phyloP scores from a whole-genome alignment of 2,113 vertebrate species.

The Rattus norvegicus region DNA sequence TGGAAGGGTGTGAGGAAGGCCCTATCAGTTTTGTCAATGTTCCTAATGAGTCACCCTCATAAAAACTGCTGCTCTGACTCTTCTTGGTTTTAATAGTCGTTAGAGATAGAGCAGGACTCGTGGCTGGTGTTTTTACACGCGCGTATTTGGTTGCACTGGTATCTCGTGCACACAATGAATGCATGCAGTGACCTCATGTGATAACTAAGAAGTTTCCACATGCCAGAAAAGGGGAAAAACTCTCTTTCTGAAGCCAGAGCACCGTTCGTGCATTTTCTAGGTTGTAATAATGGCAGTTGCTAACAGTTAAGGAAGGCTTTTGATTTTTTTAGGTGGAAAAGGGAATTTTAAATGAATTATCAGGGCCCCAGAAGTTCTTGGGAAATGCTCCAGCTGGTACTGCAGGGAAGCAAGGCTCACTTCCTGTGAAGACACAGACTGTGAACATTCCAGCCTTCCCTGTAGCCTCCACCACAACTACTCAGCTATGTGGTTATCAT shows the following conservation, averaged over 20 bases:
- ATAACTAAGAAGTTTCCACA: slow-evolving; percentile 41
- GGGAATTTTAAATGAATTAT: slow-evolving; percentile 7
- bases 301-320: neutral
- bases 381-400: neutral
- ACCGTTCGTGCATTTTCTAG: neutral
- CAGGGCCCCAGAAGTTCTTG: neutral
- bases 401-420: neutral
- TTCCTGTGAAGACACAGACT: neutral
- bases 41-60: slow-evolving; percentile 64
- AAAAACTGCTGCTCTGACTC: slow-evolving; percentile 41
- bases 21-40: slow-evolving; percentile 65
- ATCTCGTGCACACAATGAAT: slow-evolving; percentile 23
- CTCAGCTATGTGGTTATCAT: neutral
- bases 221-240: neutral
- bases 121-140: slow-evolving; percentile 48
- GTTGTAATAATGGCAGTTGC: neutral
- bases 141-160: slow-evolving; percentile 17
- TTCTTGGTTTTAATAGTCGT: slow-evolving; percentile 62
- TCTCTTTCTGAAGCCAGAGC: neutral
- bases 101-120: slow-evolving; percentile 54
- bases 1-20: slow-evolving; percentile 39
- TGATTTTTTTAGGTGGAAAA: neutral
- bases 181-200: neutral
- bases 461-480: neutral
- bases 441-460: neutral